Base-by-base conservation (phyloP, 2,888 invertebrate species). In the Exephanes ischioxanthus region DNA sequence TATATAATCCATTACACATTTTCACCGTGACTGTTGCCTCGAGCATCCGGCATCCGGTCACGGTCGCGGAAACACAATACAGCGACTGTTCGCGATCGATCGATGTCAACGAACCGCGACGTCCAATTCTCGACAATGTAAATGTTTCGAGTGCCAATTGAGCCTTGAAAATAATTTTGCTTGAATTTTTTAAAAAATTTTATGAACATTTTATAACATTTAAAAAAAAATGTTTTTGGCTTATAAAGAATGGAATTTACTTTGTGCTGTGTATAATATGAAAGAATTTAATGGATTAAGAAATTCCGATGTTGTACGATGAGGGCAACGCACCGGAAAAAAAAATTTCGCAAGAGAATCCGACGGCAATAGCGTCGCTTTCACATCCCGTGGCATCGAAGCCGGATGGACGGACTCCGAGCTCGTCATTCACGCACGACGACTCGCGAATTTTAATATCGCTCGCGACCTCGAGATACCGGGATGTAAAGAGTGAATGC, bases 41-140 rank as follows among this genome's bases (percentile, higher is more conserved):
- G 87, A 85, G 81, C 89, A 89, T 92, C 92, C 92, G 90, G 91
- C 85, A 89, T 92, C 91, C 91, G 91, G 90, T 86, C 87, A 88
- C 85, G 85, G 81, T 80, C 84, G 71, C 67, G 58, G 83, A 88
- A 88, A 88, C 89, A 81, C 53, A 90, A 89, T 89, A 63, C 16
- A 86, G 88, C 88, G 85, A 58, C 30, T 41, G 55, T 77, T 80
- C 37, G 48, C 68, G 53, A 84, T 85, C 87, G 86, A 81, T 87
- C 84, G 88, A 88, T 90, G 91, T 88, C 90, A 92, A 90, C 90
- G 89, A 90, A 90, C 90, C 88, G 80, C 26, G 72, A 61, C 77
- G 68, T 51, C 19, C 4, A 30, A 63, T 63, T 30, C 63, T n/a
- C 16, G 6, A 63, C 30, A 11, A 30, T 6, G 63, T 14, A 14